Conservation (phyloP, 2,113 vertebrate genomes). For the Prionailurus viverrinus region DNA sequence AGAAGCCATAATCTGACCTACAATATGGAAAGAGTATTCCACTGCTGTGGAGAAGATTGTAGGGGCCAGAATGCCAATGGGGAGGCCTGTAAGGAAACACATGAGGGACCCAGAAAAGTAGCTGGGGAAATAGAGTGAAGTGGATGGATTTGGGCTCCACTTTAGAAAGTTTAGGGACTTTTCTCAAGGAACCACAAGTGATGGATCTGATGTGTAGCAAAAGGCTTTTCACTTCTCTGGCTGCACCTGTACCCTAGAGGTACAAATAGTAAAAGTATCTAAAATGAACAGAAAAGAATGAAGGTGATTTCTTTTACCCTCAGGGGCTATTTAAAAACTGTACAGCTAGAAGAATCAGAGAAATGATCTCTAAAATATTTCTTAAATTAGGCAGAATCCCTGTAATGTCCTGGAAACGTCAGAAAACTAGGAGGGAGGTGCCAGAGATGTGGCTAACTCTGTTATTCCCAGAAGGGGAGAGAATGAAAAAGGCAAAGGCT, state of each 20-base stretch:
- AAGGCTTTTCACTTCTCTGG: background rate
- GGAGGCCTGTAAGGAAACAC: background rate
- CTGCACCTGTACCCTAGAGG: background rate
- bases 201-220: background rate
- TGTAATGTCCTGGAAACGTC: background rate
- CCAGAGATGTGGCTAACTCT: background rate
- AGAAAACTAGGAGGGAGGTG: background rate
- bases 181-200: background rate
- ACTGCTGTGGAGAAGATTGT: background rate
- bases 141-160: background rate
- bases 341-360: background rate
- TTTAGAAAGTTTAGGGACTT: background rate
- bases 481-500: background rate
- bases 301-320: background rate
- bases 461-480: background rate
- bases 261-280: background rate
- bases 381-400: background rate
- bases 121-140: background rate
- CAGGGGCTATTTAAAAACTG: background rate
- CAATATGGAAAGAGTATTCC: background rate
- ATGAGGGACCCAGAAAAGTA: background rate
- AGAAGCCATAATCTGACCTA: background rate
- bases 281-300: background rate
- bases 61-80: no score
- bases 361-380: background rate